Evolutionary conservation across 2,888 invertebrate species (phyloP).

Genomic region (Poecilobothrus nobilitatus): DNA sequence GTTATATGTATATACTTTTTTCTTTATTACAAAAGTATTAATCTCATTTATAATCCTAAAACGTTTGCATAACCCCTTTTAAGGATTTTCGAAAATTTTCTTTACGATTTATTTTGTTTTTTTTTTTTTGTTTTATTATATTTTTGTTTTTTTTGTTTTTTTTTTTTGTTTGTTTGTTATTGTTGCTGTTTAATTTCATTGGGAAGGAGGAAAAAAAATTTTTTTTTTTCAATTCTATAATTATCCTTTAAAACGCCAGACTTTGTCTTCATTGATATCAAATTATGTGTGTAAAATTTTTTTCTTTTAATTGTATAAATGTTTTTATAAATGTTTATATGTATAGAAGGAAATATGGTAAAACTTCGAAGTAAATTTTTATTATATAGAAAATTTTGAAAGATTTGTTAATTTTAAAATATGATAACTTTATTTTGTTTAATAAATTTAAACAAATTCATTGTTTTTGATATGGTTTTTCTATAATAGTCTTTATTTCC

Average conservation of each 20-base stretch:
- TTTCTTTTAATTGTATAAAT: no score
- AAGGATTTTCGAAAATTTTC: neutral
- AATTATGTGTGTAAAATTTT: neutral
- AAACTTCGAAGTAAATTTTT: no score
- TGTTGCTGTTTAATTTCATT: neutral
- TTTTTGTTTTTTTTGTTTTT: neutral
- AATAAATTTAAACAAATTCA: no score
- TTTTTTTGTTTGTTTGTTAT: neutral
- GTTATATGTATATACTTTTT: neutral
- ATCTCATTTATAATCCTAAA: slow-evolving; percentile 12
- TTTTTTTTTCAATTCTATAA: neutral
- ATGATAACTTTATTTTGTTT: no score
- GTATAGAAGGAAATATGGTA: no score
- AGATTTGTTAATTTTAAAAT: no score
- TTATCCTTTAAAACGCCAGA: slow-evolving; percentile 6
- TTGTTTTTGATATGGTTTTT: no score
- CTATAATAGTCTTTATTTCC: no score
- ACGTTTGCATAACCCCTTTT: slow-evolving; percentile 10
- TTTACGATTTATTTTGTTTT: neutral
- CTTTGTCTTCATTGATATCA: neutral
- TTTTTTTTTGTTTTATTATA: neutral
- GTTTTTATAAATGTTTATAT: no score
- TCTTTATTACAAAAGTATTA: neutral
- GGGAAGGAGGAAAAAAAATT: neutral
- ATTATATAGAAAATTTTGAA: no score